A percentile compares a stretch with the other conserved stretches of the same genome.
Evolutionary conservation across 2,797 vertebrate genomes (phyloP).

Genomic region (Acanthornis magna): DNA sequence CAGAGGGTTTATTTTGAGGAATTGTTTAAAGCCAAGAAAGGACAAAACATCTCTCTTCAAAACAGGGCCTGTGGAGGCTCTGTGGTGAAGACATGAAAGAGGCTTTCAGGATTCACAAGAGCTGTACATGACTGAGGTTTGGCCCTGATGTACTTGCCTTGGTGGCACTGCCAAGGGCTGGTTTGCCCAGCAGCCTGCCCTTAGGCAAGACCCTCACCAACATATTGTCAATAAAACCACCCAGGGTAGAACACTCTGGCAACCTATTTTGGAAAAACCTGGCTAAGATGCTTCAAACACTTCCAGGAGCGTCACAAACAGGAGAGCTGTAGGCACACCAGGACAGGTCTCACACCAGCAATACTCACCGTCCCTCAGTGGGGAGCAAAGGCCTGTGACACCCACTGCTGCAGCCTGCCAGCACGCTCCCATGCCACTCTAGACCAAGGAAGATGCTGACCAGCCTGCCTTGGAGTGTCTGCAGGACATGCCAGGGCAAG

Average conservation of each 20-base stretch:
- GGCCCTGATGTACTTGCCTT: background rate
- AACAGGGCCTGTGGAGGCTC: background rate
- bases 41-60: conserved; percentile 7
- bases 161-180: background rate
- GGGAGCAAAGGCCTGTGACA: background rate
- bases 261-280: background rate
- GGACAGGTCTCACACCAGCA: background rate
- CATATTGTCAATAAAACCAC: background rate
- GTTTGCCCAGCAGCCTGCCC: background rate
- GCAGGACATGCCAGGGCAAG: background rate
- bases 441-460: background rate
- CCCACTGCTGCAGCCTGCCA: background rate
- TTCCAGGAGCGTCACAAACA: background rate
- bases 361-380: background rate
- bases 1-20: conserved; percentile 13
- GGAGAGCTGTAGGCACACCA: background rate
- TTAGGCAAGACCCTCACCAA: background rate
- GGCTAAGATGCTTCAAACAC: background rate
- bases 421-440: background rate
- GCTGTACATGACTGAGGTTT: background rate
- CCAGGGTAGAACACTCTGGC: background rate
- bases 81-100: background rate
- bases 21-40: conserved; percentile 18
- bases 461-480: background rate
- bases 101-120: background rate